Conservation (phyloP, 2,888 invertebrate genomes). For the Phytoseiulus persimilis region DNA sequence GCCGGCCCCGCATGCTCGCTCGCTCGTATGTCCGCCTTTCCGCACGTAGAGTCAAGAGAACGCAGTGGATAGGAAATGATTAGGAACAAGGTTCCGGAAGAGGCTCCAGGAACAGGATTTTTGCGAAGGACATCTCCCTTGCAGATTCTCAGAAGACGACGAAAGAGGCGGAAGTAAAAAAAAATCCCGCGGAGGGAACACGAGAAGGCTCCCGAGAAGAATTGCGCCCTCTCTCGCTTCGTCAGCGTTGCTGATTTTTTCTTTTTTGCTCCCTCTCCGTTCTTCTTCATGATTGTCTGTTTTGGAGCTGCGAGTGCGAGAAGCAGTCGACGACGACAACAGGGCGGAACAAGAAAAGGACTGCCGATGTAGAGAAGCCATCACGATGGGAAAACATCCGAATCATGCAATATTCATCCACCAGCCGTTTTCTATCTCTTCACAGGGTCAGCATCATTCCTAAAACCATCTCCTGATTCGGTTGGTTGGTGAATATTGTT, state of each 20-base stretch:
- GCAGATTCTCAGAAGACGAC: background rate
- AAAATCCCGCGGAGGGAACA: background rate
- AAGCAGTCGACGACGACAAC: background rate
- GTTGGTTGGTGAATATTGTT: too few relatives aligned
- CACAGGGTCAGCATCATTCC: too few relatives aligned
- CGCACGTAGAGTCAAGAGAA: background rate
- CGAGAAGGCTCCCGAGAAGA: background rate
- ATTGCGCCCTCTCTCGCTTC: background rate
- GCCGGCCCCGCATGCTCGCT: background rate
- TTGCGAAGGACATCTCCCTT: background rate
- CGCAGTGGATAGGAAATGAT: slow-evolving; percentile 5
- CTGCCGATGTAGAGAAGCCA: background rate
- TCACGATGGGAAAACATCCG: background rate
- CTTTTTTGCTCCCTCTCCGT: background rate
- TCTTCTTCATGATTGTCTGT: background rate
- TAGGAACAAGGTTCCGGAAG: background rate
- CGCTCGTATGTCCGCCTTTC: background rate
- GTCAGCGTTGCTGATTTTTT: background rate
- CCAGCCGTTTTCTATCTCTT: too few relatives aligned
- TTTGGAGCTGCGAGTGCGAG: background rate
- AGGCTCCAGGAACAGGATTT: background rate
- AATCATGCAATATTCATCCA: too few relatives aligned
- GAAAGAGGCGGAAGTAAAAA: background rate
- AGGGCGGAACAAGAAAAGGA: background rate
- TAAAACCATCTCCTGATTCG: too few relatives aligned